Base-by-base conservation (phyloP, 37 sponge, comb jelly and placozoan species). In the Mnemiopsis leidyi region DNA sequence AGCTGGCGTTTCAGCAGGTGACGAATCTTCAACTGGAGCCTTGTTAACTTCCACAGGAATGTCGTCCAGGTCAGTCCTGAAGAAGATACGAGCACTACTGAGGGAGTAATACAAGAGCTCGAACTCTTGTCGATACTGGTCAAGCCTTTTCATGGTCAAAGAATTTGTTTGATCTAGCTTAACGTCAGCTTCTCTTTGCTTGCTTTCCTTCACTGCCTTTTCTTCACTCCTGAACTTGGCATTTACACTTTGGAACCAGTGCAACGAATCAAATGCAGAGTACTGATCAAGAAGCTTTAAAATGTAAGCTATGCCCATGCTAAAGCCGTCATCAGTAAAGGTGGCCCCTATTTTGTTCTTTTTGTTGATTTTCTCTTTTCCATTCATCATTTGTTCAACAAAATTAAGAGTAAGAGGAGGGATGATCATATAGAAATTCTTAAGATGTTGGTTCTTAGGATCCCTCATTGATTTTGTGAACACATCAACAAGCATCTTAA, bases 311-410 rank as follows among this genome's bases (percentile, higher is more conserved):
- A 98, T 93, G 68, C 98, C 98, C 99, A 98, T 98, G 25, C 97
- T 96, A 93, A 98, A 98, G 20, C 99, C 99, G 93, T 98, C 99
- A 83, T 98, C 99, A 69, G 99, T 98, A 94, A 98, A 98, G 31
- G 95, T 95, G 1, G 99, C 97, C 69, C 99, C 99, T n/a, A 95
- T 92, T 39, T 97, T 97, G 94, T 98, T 98, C 95, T 98, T 98
- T 93, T 95, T 96, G 83, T 94, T 96, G 95, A 98, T 97, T 69
- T 96, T 96, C 68, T 98, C 99, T 76, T 98, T 98, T 32, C 96
- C 95, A 76, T 92, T 94, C 94, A 98, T 98, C 61, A 98, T 93
- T 92, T 98, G 95, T 83, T 98, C 99, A 1, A 98, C 99, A 90
- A 94, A 98, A 92, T 97, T 96, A 68, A 97, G 82, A 0, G 99